Evolutionary conservation across 2,888 invertebrate species (phyloP).

Genomic region (Autographa gamma): DNA sequence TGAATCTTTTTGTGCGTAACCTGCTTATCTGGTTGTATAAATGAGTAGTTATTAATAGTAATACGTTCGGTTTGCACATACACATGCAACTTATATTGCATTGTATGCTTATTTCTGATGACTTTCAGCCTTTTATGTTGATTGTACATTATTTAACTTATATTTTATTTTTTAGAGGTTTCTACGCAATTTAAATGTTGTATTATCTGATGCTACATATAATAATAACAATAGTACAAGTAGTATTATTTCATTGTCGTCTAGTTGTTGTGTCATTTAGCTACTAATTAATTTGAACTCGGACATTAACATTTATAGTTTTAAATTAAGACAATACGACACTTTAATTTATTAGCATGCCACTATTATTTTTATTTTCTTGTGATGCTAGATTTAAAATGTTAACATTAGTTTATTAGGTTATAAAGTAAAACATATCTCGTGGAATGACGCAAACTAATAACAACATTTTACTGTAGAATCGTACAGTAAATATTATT

Average conservation of each 20-base stretch:
- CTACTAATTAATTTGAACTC: background rate
- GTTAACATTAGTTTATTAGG: background rate
- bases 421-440: background rate
- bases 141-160: background rate
- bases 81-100: conserved; percentile 27
- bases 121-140: conserved; percentile 12
- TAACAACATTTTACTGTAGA: background rate
- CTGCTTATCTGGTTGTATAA: conserved; percentile 30
- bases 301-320: background rate
- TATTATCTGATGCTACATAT: background rate
- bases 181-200: background rate
- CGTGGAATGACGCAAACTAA: background rate
- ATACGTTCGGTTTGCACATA: conserved; percentile 24
- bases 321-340: background rate
- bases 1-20: conserved; percentile 35
- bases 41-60: conserved; percentile 20
- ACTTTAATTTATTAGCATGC: background rate
- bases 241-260: background rate
- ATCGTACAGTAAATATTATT: conserved; percentile 3
- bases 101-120: conserved; percentile 40
- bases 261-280: background rate
- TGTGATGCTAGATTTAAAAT: background rate
- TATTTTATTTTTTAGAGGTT: background rate
- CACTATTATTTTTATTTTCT: background rate
- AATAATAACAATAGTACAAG: background rate